These are phyloP conservation scores for Cephalopachus bancanus DNA, from an alignment of 2,797 vertebrate species.

Conservation along the genomic window DNA sequence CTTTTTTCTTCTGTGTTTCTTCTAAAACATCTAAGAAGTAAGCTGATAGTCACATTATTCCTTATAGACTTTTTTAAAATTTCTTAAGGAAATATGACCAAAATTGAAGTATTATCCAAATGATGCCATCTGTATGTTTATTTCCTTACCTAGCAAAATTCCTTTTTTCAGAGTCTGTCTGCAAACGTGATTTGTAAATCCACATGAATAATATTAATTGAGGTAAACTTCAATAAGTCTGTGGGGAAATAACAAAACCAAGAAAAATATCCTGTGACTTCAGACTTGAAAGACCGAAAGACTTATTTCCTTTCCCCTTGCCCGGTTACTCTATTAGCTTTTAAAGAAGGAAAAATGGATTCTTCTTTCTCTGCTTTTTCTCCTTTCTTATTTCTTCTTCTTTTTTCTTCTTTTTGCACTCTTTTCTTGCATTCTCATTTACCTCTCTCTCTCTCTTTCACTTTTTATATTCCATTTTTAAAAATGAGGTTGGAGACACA, in stretches of 20 bases:
- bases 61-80: neutral
- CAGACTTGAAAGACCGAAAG: neutral
- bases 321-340: neutral
- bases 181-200: neutral
- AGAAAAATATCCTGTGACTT: neutral
- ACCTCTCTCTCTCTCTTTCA: neutral
- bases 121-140: neutral
- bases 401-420: neutral
- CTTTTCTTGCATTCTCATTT: neutral
- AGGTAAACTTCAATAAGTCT: neutral
- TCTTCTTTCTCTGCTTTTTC: neutral
- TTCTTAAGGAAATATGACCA: neutral
- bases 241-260: neutral
- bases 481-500: neutral
- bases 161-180: neutral
- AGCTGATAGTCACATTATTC: neutral
- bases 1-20: neutral
- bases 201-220: neutral
- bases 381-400: neutral
- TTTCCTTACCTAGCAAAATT: neutral
- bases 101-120: neutral
- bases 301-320: neutral
- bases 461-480: neutral
- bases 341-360: neutral
- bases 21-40: neutral